Evolutionary conservation across 1,140 invertebrate species (phyloP).

Genomic region (Magallana ariakensis): DNA sequence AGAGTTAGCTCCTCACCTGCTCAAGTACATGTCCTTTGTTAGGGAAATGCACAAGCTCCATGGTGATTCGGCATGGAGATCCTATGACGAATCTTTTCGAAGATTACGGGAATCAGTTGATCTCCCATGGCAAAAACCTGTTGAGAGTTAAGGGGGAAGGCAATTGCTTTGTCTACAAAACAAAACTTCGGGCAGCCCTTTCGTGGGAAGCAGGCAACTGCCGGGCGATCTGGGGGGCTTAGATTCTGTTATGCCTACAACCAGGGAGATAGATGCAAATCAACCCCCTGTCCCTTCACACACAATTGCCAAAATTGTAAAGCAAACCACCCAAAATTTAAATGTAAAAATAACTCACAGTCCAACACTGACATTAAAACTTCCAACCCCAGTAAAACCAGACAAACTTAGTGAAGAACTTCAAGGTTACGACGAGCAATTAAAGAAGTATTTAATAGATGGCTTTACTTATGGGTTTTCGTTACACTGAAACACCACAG

Average conservation of each 20-base stretch:
- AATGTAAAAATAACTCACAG: not conserved
- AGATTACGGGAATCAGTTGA: not conserved
- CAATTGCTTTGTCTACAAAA: not conserved
- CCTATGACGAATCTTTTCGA: slow-evolving; percentile 47
- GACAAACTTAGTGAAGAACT: too few species aligned
- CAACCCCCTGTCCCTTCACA: not conserved
- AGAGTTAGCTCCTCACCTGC: not conserved
- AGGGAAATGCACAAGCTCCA: not conserved
- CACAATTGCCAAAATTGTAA: slow-evolving; percentile 22
- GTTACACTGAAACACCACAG: not conserved
- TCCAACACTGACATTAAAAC: not conserved
- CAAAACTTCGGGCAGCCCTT: too few species aligned
- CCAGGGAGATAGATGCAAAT: not conserved
- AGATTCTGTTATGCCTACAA: not conserved
- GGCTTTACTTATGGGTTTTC: slow-evolving; percentile 52
- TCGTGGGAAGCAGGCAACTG: not conserved
- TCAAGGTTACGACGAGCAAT: too few species aligned
- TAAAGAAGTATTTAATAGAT: slow-evolving; percentile 39
- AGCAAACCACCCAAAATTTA: slow-evolving; percentile 9
- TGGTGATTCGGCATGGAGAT: too few species aligned
- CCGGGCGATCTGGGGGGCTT: not conserved
- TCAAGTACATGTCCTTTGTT: not conserved
- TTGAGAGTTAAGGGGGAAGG: slow-evolving; percentile 18
- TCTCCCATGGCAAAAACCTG: slow-evolving; percentile 38
- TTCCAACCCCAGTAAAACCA: too few species aligned